phyloP scores from a whole-genome alignment of 2,113 vertebrate species.

The Thalassarche chlororhynchos region DNA sequence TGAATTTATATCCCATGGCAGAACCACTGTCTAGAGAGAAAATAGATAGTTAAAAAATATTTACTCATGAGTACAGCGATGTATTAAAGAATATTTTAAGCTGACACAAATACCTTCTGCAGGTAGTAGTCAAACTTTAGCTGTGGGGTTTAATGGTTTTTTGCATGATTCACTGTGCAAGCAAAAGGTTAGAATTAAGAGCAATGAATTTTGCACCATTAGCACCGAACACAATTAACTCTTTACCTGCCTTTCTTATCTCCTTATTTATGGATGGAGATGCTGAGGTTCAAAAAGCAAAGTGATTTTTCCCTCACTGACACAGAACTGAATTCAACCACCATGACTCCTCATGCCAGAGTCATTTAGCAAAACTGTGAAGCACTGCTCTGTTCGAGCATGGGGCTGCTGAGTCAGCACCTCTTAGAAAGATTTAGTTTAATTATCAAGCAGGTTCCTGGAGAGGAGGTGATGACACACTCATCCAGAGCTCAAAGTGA shows the following conservation, averaged over 20 bases:
- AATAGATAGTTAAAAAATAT: background rate
- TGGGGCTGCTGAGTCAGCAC: background rate
- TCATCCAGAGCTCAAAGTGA: background rate
- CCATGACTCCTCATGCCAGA: rapidly evolving
- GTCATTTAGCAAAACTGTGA: background rate
- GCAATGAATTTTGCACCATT: background rate
- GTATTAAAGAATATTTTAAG: background rate
- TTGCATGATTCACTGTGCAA: background rate
- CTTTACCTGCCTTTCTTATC: background rate
- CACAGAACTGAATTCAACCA: background rate
- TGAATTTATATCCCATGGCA: background rate
- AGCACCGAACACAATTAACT: background rate
- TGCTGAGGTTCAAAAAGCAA: background rate
- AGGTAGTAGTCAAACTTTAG: background rate
- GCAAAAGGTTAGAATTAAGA: background rate
- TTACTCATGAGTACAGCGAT: background rate
- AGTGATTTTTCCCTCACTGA: background rate
- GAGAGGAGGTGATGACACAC: no score
- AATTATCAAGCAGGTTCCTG: background rate
- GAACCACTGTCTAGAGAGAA: background rate
- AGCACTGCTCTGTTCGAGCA: background rate
- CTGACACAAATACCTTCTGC: background rate
- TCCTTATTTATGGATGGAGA: background rate
- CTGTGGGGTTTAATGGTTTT: background rate
- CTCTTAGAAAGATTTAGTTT: background rate